Evolutionary conservation across 2,113 vertebrate species (phyloP).

Genomic region (Globicephala melas): DNA sequence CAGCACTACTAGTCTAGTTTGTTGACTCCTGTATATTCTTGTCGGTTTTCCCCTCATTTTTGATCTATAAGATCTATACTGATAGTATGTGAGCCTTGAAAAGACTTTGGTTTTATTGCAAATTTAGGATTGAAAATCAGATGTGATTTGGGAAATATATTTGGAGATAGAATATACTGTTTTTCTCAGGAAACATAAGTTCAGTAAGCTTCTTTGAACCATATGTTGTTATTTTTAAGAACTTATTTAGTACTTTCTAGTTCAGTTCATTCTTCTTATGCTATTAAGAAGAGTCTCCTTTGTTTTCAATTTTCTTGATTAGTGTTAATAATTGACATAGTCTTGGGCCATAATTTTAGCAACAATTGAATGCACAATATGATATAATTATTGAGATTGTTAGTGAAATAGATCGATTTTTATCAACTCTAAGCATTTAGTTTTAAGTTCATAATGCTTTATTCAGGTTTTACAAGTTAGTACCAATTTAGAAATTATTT

Average conservation of each 20-base stretch:
- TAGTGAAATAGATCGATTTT: conserved; percentile 22
- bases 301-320: not conserved
- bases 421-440: conserved; percentile 35
- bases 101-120: not conserved
- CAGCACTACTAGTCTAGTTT: not conserved
- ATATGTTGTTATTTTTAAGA: not conserved
- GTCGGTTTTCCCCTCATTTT: not conserved
- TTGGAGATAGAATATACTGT: not conserved
- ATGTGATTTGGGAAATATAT: not conserved
- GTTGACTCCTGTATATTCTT: not conserved
- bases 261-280: not conserved
- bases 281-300: not conserved
- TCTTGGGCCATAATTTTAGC: not conserved
- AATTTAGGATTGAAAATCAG: not conserved
- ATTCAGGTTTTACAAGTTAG: conserved; percentile 20
- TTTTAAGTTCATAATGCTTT: conserved; percentile 37
- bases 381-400: conserved; percentile 6
- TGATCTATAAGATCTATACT: not conserved
- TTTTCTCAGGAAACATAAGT: not conserved
- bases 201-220: not conserved
- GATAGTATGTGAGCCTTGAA: not conserved
- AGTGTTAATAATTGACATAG: not conserved
- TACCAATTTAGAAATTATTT: conserved; percentile 46
- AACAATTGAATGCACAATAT: not conserved
- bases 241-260: not conserved